Base-by-base conservation (phyloP, 2,888 invertebrate genomes). In the Invenusta paracnida region DNA sequence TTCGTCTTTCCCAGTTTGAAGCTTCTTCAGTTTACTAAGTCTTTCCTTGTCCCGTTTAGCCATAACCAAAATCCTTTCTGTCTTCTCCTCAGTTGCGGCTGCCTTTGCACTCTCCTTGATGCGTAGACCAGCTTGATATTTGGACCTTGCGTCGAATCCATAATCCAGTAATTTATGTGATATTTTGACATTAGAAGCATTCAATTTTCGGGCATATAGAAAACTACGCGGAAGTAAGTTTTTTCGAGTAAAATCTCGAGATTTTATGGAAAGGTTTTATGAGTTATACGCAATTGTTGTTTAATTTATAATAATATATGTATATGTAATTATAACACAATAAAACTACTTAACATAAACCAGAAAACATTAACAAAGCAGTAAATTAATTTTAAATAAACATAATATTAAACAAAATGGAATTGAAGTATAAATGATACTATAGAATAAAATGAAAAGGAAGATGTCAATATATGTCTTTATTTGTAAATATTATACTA, bases 181-280 rank as follows among this genome's bases (percentile, higher is more conserved):
- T 23, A 79, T 79, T n/a, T 23, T 23, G 2, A 79, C 79, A 27
- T 2, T 79, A 27, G 48, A 5, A 48, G 48, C 48, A 48, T 79
- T 25, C n/a, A 27, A 79, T 2, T 79, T 23, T 27, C 79, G 23
- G 79, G 79, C 79, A 25, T 27, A n/a, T 23, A 79, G 79, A 27
- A 79, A 79, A 79, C 79, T 79, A 27, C 79, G 79, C 5, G 79
- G 2, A 11, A 79, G 29, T 27, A 79, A 79, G 29, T 79, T 79
- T n/a, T 27, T 79, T 27, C 79, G 79, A 25, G 79, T 79, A 25
- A 79, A 79, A 27, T 79, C 79, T 79, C n/a, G n/a, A n/a, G n/a
- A n/a, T n/a, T n/a, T n/a, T n/a, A n/a, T n/a, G n/a, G n/a, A n/a
- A n/a, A n/a, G n/a, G n/a, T n/a, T n/a, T n/a, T n/a, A n/a, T n/a